These are phyloP conservation scores for Heliconius hortense DNA, from an alignment of 2,888 invertebrate species.

Conservation along the genomic window DNA sequence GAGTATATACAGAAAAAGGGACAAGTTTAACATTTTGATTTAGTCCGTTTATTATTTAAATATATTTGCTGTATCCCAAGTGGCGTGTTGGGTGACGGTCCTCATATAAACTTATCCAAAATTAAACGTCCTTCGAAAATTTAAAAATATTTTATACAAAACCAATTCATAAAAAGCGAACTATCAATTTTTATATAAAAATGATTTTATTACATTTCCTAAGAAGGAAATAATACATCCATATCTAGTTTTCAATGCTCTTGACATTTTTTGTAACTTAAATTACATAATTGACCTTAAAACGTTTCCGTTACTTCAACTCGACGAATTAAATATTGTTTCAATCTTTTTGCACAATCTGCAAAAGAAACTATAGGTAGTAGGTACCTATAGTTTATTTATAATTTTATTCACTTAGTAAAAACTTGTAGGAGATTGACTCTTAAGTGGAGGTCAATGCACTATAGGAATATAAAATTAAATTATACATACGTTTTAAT, in stretches of 20 bases:
- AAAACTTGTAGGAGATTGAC: conserved; percentile 9
- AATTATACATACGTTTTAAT: neutral
- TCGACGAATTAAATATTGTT: conserved; percentile 12
- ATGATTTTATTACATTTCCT: neutral
- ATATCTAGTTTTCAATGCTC: neutral
- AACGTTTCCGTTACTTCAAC: conserved; percentile 14
- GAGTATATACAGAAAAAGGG: neutral
- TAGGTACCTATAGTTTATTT: neutral
- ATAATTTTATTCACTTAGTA: conserved; percentile 9
- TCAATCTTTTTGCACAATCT: neutral
- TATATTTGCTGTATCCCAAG: neutral
- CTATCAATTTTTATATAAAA: neutral
- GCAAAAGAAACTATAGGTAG: conserved; percentile 4
- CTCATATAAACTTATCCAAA: neutral
- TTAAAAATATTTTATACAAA: neutral
- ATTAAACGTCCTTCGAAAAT: neutral
- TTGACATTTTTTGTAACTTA: conserved; percentile 6
- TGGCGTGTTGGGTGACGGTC: neutral
- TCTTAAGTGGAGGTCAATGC: conserved; percentile 15
- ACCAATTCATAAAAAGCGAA: neutral
- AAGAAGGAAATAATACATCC: conserved; percentile 3
- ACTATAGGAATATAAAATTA: neutral
- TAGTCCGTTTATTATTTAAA: neutral
- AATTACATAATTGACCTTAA: neutral
- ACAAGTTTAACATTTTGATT: neutral